Evolutionary conservation across 2,113 vertebrate species (phyloP).

Genomic region (Apodemus sylvaticus): DNA sequence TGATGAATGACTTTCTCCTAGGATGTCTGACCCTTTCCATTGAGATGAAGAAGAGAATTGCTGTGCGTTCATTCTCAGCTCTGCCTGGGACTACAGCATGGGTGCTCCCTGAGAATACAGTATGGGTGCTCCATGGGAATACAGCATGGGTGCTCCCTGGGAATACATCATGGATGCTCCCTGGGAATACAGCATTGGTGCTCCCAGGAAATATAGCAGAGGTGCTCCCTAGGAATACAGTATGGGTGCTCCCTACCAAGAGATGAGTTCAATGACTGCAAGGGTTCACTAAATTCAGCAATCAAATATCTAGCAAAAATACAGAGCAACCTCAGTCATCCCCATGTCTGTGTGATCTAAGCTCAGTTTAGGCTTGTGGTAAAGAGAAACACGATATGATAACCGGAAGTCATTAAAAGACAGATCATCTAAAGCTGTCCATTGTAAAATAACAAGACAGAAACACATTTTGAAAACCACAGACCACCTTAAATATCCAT

Average conservation of each 20-base stretch:
- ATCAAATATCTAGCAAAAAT: not conserved
- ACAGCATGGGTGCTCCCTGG: too few relatives aligned
- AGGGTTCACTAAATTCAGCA: not conserved
- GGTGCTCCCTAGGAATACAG: not conserved
- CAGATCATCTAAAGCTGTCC: constrained; percentile 29
- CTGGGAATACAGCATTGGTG: too few relatives aligned
- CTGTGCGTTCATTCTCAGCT: not conserved
- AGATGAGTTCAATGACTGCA: not conserved
- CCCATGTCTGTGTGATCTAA: not conserved
- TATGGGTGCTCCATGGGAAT: too few relatives aligned
- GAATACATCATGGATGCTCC: too few relatives aligned
- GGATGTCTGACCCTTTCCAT: not conserved
- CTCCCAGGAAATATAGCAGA: too few relatives aligned
- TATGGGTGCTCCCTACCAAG: not conserved
- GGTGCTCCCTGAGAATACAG: not conserved
- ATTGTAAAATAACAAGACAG: not conserved
- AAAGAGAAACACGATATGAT: not conserved
- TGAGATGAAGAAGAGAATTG: not conserved
- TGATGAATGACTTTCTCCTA: not conserved
- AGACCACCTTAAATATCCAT: constrained; percentile 19
- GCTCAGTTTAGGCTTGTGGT: not conserved
- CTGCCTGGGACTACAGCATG: not conserved
- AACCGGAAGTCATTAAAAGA: constrained; percentile 23
- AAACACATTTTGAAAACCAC: constrained; percentile 49
- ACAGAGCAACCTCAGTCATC: not conserved